phyloP scores from a whole-genome alignment of 2,797 vertebrate genomes.

The Sebastes flavidus region DNA sequence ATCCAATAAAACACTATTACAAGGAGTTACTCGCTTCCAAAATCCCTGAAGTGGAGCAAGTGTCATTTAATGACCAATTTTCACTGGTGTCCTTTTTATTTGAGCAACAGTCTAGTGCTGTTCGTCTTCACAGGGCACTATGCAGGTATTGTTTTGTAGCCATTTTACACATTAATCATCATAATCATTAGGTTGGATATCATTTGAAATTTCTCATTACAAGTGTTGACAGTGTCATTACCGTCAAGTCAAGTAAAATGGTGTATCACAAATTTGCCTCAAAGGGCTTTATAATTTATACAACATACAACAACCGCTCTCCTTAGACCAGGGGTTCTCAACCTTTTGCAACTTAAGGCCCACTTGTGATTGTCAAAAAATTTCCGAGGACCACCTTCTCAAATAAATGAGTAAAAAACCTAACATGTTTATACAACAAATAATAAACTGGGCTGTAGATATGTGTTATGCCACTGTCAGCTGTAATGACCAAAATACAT shows the following conservation, averaged over 20 bases:
- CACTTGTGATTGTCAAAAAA: too few relatives aligned
- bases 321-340: too few relatives aligned
- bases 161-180: not conserved
- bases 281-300: not conserved
- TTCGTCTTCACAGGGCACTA: not conserved
- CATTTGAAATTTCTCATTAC: not conserved
- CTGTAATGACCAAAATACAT: too few relatives aligned
- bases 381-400: too few relatives aligned
- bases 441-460: too few relatives aligned
- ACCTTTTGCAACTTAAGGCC: too few relatives aligned
- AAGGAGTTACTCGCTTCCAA: not conserved
- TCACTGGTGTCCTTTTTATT: not conserved
- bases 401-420: too few relatives aligned
- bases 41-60: not conserved
- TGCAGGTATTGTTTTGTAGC: not conserved
- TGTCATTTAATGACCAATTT: not conserved
- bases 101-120: not conserved
- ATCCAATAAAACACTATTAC: slow-evolving; percentile 3
- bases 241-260: not conserved
- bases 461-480: too few relatives aligned
- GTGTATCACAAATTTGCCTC: not conserved
- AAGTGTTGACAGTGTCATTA: not conserved
- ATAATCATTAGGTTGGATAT: not conserved
- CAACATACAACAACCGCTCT: not conserved
- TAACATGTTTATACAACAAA: too few relatives aligned